Percentiles rank a stretch among this genome's conserved stretches.
Evolutionary conservation across 2,888 invertebrate species (phyloP).

Genomic region (Branchellion lobata): DNA sequence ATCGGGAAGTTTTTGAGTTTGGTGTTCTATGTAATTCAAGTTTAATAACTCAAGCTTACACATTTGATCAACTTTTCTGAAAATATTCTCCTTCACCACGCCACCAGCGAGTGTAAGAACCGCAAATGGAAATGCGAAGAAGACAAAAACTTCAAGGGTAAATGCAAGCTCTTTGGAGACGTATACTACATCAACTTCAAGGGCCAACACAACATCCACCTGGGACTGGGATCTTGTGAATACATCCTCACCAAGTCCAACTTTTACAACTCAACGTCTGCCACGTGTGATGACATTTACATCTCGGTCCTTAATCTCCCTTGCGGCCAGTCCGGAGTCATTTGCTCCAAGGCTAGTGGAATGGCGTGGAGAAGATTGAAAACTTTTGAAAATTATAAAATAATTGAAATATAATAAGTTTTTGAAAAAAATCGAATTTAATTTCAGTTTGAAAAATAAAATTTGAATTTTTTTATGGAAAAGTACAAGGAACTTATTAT

Average conservation of each 20-base stretch:
- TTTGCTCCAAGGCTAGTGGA: constrained; percentile 39
- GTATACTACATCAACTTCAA: constrained; percentile 38
- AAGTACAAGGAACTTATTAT: no score
- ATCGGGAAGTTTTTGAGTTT: no score
- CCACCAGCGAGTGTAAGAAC: constrained; percentile 28
- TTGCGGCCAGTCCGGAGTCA: constrained; percentile 42
- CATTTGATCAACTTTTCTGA: no score
- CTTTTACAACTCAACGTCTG: neutral
- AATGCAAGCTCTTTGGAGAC: constrained; percentile 41
- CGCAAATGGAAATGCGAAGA: constrained; percentile 39
- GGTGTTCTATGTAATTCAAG: no score
- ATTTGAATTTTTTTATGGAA: neutral
- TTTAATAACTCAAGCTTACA: no score
- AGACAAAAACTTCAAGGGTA: constrained; percentile 12
- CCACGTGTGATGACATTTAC: constrained; percentile 24
- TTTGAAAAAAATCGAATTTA: no score
- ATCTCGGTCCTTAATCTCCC: constrained; percentile 24
- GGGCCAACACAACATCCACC: constrained; percentile 14
- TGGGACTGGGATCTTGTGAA: constrained; percentile 16
- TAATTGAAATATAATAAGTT: no score
- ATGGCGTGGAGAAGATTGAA: no score
- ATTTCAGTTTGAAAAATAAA: neutral
- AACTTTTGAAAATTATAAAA: no score
- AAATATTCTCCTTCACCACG: neutral
- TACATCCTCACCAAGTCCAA: constrained; percentile 22